phyloP scores from a whole-genome alignment of 37 sponge, comb jelly and placozoan species.

The Ianthella basta region DNA sequence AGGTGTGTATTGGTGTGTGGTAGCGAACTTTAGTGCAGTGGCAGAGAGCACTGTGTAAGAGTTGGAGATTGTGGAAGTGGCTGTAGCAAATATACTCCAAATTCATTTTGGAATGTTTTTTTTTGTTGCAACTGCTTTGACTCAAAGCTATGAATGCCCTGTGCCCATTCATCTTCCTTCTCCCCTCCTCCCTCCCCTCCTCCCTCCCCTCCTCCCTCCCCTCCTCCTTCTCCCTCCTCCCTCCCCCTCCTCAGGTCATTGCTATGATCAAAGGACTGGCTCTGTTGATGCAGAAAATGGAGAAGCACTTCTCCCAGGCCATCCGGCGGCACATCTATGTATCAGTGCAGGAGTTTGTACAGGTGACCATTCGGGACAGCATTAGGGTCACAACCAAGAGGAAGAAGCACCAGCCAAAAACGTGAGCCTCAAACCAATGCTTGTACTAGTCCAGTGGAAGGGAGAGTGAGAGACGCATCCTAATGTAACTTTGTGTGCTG shows the following conservation, averaged over 20 bases:
- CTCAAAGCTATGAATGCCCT: no score
- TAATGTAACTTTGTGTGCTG: neutral
- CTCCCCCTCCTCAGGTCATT: constrained; percentile 40
- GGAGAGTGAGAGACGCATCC: neutral
- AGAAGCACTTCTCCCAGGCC: constrained; percentile 79
- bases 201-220: neutral
- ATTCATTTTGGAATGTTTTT: no score
- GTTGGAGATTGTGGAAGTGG: no score
- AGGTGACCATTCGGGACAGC: constrained; percentile 81
- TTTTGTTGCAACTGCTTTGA: neutral
- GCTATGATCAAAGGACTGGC: constrained; percentile 95
- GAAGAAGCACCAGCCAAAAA: constrained; percentile 92
- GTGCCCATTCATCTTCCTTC: no score
- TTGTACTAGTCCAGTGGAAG: neutral
- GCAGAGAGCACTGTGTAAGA: no score
- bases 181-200: no score
- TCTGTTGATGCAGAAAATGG: constrained; percentile 94
- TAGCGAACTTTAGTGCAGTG: neutral
- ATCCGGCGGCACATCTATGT: constrained; percentile 80
- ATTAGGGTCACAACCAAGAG: constrained; percentile 85
- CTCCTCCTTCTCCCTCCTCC: neutral
- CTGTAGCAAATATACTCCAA: no score
- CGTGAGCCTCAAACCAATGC: constrained; percentile 49
- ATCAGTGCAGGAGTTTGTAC: constrained; percentile 89
- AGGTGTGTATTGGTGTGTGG: neutral